A percentile compares a stretch with the other conserved stretches of the same genome.
Evolutionary conservation across 2,797 vertebrate species (phyloP).

Genomic region (Rhinoraja longicauda): DNA sequence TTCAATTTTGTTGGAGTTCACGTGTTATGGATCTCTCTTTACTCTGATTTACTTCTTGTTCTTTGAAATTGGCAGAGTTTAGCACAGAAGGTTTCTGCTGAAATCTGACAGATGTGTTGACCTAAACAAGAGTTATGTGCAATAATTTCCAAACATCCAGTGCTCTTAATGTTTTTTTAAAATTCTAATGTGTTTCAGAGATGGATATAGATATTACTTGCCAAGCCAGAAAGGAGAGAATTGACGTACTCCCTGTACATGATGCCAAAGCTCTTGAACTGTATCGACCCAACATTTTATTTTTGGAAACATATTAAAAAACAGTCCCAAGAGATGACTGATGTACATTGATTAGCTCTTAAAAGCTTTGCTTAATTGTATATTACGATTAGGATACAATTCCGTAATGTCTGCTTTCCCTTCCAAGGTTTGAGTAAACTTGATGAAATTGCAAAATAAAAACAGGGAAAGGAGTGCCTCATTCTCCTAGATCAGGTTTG

Average conservation of each 20-base stretch:
- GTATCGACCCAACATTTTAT: neutral
- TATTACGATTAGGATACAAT: neutral
- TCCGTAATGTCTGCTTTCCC: neutral
- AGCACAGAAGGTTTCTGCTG: neutral
- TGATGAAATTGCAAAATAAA: neutral
- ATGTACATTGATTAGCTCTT: neutral
- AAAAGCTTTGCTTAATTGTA: neutral
- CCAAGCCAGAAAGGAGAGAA: neutral
- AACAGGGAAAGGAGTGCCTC: neutral
- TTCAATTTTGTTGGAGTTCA: no score
- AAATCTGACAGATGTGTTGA: neutral
- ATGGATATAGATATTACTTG: neutral
- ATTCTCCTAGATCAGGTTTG: neutral
- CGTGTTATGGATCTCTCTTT: neutral
- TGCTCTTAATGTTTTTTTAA: neutral
- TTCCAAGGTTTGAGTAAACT: constrained; percentile 2
- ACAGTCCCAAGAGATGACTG: neutral
- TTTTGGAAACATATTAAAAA: neutral
- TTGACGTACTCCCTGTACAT: neutral
- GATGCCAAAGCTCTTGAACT: neutral
- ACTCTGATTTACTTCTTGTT: neutral
- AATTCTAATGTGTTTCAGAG: neutral
- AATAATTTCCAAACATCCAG: neutral
- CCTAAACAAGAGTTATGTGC: neutral
- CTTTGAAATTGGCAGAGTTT: neutral